phyloP scores from a whole-genome alignment of 2,888 invertebrate genomes.

The Pelosia muscerda region DNA sequence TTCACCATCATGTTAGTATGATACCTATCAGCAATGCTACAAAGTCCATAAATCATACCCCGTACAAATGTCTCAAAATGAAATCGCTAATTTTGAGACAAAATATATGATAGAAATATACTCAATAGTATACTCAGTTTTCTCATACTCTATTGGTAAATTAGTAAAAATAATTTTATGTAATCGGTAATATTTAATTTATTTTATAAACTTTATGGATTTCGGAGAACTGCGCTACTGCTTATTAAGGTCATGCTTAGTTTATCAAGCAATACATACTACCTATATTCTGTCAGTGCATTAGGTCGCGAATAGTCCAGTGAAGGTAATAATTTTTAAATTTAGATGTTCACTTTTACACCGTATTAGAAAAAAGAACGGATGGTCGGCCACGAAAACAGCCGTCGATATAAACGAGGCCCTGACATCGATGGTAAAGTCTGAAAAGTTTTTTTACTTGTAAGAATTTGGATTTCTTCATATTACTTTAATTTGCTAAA shows the following conservation, averaged over 20 bases:
- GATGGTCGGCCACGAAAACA: constrained; percentile 55
- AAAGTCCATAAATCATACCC: constrained; percentile 5
- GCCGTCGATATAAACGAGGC: constrained; percentile 46
- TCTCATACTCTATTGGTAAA: neutral
- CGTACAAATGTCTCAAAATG: neutral
- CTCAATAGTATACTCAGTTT: neutral
- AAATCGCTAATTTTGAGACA: neutral
- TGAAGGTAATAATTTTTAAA: constrained; percentile 49
- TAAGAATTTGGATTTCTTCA: constrained; percentile 26
- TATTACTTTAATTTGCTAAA: neutral
- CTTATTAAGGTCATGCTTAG: constrained; percentile 40
- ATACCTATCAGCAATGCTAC: constrained; percentile 8
- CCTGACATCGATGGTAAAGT: constrained; percentile 48
- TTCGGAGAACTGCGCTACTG: constrained; percentile 17
- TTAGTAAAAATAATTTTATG: neutral
- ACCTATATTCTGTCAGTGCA: constrained; percentile 33
- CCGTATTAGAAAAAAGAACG: constrained; percentile 55
- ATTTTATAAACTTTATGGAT: constrained; percentile 16
- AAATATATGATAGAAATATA: neutral
- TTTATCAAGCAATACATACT: constrained; percentile 49
- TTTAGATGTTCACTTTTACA: constrained; percentile 48
- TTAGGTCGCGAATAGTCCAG: constrained; percentile 52
- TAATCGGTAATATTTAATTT: neutral
- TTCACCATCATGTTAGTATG: neutral
- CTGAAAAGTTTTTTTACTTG: constrained; percentile 49